Evolutionary conservation across 2,797 vertebrate species (phyloP).

Genomic region (Chrysocyon brachyurus): DNA sequence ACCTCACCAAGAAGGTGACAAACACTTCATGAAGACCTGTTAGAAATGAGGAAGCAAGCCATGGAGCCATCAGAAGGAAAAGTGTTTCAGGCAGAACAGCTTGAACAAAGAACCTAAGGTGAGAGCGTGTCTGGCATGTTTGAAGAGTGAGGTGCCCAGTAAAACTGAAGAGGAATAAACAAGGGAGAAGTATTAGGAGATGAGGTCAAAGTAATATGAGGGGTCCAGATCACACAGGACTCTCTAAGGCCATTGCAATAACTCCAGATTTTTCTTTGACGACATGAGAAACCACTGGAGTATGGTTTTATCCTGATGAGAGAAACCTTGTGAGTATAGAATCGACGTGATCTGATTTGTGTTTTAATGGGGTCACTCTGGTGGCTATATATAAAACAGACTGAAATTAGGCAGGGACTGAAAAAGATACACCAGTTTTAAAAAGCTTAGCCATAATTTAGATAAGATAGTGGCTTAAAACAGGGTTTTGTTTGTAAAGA

Average conservation of each 20-base stretch:
- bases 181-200: background rate
- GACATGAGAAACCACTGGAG: background rate
- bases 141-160: background rate
- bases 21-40: background rate
- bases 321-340: background rate
- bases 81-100: background rate
- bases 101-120: background rate
- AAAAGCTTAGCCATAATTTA: background rate
- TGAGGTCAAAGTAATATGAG: background rate
- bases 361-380: background rate
- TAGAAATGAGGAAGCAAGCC: background rate
- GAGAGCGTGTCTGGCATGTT: background rate
- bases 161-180: background rate
- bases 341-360: background rate
- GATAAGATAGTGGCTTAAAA: slow-evolving; percentile 9
- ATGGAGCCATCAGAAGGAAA: no score
- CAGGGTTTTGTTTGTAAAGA: background rate
- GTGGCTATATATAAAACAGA: background rate
- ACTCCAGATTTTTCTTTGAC: background rate
- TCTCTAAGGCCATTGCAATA: background rate
- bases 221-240: background rate
- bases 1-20: background rate
- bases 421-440: background rate
- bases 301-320: background rate
- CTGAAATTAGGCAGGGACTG: background rate